Conservation (phyloP, 2,113 vertebrate species). For the Gopherus evgoodei region DNA sequence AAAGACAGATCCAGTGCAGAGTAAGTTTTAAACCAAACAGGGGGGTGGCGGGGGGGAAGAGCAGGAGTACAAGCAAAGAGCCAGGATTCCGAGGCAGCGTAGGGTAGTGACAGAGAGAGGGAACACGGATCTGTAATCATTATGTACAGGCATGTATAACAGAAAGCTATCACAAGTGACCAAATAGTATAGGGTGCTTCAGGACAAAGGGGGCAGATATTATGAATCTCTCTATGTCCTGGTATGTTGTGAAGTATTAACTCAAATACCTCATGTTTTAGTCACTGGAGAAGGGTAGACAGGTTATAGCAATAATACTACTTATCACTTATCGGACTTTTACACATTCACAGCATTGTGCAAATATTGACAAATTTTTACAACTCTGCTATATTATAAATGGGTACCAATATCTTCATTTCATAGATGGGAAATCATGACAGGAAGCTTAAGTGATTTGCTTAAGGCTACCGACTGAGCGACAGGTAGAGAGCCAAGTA, state of each 20-base stretch:
- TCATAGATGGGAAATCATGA: background rate
- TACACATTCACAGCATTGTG: background rate
- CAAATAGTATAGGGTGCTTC: background rate
- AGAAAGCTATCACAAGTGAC: background rate
- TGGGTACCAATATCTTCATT: background rate
- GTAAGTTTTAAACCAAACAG: background rate
- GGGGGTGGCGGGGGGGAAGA: fast-evolving
- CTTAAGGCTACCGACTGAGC: fast-evolving
- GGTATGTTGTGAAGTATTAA: background rate
- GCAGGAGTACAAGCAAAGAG: background rate
- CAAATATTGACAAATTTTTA: background rate
- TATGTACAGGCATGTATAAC: background rate
- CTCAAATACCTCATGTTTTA: background rate
- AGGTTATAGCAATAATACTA: background rate
- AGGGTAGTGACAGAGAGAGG: background rate
- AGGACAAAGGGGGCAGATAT: background rate
- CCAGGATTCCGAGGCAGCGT: background rate
- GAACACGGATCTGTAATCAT: background rate
- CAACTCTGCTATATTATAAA: background rate
- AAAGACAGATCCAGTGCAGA: background rate
- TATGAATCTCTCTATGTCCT: background rate
- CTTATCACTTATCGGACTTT: background rate
- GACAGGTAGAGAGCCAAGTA: background rate
- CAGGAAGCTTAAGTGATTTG: background rate
- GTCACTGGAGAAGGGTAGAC: background rate